phyloP scores from a whole-genome alignment of 2,113 vertebrate genomes.

The Malurus cyaneus region DNA sequence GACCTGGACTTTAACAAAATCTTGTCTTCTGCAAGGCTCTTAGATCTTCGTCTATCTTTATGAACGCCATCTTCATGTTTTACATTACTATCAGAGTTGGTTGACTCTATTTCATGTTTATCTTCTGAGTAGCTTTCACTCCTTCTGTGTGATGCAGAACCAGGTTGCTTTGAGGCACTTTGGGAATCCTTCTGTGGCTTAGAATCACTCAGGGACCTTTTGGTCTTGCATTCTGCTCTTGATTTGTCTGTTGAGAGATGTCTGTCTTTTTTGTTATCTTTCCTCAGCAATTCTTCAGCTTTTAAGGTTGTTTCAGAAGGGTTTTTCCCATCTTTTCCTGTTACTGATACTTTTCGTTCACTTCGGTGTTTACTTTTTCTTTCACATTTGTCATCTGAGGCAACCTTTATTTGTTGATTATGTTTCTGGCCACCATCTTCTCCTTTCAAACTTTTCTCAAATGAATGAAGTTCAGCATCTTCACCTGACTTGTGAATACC shows the following conservation, averaged over 20 bases:
- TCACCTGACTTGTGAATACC: conserved; percentile 66
- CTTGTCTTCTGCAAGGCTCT: conserved; percentile 81
- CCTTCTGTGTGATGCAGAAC: conserved; percentile 60
- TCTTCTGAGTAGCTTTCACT: conserved; percentile 83
- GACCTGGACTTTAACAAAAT: conserved; percentile 78
- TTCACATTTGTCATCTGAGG: conserved; percentile 85
- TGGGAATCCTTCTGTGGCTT: conserved; percentile 78
- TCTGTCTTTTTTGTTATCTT: conserved; percentile 82
- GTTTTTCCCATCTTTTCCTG: conserved; percentile 76
- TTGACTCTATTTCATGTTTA: conserved; percentile 79
- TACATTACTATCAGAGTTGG: conserved; percentile 71
- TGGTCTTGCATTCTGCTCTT: conserved; percentile 80
- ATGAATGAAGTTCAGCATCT: conserved; percentile 66
- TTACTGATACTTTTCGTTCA: conserved; percentile 79
- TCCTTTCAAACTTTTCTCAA: conserved; percentile 69
- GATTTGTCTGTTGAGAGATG: conserved; percentile 70
- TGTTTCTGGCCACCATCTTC: conserved; percentile 77
- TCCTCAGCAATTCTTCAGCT: conserved; percentile 77
- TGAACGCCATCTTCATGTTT: conserved; percentile 83
- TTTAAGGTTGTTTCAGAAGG: conserved; percentile 73
- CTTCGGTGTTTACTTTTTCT: conserved; percentile 85
- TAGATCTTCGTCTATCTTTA: conserved; percentile 84
- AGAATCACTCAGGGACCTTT: conserved; percentile 76
- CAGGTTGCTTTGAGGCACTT: conserved; percentile 72
- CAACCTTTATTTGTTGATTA: conserved; percentile 65